Base-by-base conservation (phyloP, 2,797 vertebrate genomes). In the Peromyscus eremicus region DNA sequence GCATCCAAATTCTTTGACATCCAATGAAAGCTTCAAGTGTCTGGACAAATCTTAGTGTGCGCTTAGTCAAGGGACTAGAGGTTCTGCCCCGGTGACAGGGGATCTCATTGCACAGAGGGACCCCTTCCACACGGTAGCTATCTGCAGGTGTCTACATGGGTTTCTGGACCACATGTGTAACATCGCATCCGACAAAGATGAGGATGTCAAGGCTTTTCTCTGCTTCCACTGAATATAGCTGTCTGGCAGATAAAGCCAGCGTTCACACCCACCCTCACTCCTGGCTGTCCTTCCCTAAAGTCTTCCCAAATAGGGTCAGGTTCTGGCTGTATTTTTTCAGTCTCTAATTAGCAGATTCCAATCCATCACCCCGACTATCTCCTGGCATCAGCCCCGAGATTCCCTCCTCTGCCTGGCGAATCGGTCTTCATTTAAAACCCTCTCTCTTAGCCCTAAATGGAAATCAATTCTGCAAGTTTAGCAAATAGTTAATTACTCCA, bases 391-490 rank as follows among this genome's bases (percentile, higher is more conserved):
- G 98, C 98, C 98, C 98, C 46, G 96, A 98, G 98, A 98, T 99
- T 98, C 98, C 98, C 98, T 98, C 98, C 98, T 99, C 98, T 97
- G 98, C 98, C 98, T 98, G 98, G 98, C 97, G 99, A 99, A 99
- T 99, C 99, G 98, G 99, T 99, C 99, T 99, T 99, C 98, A 99
- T 99, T 99, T 99, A 99, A 99, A 99, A 99, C 98, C 98, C 98
- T 99, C 98, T 99, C 98, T 99, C 98, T 99, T 99, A 99, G 99
- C 98, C 99, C 99, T 99, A 99, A 99, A 99, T 99, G 98, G 98
- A 99, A 99, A 99, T 99, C 99, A 99, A 99, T 99, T 99, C 99
- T 99, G 99, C 99, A 99, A 99, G 99, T 99, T 99, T 99, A 99
- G 99, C 99, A 99, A 99, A 99, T 99, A 99, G 99, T 99, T 99